phyloP scores from a whole-genome alignment of 1,140 invertebrate genomes.

The Chrysopa pallens region DNA sequence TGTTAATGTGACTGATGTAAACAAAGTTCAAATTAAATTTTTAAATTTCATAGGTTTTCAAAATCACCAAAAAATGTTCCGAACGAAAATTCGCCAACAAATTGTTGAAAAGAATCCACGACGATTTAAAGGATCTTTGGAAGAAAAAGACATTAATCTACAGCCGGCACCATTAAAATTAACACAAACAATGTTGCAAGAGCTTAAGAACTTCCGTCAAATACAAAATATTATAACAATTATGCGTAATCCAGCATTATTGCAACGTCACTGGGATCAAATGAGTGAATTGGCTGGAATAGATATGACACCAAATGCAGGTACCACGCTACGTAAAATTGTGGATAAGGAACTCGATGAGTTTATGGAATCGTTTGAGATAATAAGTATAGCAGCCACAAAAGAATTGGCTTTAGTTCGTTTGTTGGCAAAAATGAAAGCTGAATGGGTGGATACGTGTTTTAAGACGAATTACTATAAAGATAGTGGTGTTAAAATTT shows the following conservation, averaged over 20 bases:
- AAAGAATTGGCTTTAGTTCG: slow-evolving; percentile 71
- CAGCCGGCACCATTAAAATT: slow-evolving; percentile 62
- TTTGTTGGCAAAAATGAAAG: slow-evolving; percentile 63
- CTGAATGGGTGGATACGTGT: slow-evolving; percentile 64
- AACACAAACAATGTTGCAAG: slow-evolving; percentile 44
- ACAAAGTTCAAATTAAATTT: too few species aligned
- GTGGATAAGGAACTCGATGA: slow-evolving; percentile 54
- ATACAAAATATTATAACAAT: slow-evolving; percentile 63
- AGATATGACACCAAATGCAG: slow-evolving; percentile 70
- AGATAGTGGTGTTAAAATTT: slow-evolving; percentile 59
- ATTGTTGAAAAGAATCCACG: slow-evolving; percentile 41
- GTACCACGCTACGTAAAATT: slow-evolving; percentile 68
- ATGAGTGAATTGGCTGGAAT: slow-evolving; percentile 70
- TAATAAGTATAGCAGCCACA: slow-evolving; percentile 74
- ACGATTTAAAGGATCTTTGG: slow-evolving; percentile 46
- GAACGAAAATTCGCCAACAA: slow-evolving; percentile 59
- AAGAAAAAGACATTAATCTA: slow-evolving; percentile 57
- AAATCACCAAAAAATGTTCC: slow-evolving; percentile 65
- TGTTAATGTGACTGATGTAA: too few species aligned
- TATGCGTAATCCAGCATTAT: slow-evolving; percentile 72
- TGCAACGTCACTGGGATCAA: slow-evolving; percentile 80
- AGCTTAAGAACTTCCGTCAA: slow-evolving; percentile 64
- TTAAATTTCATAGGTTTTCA: slow-evolving; percentile 48
- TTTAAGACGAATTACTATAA: slow-evolving; percentile 57
- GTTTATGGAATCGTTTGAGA: slow-evolving; percentile 63